Evolutionary conservation across 2,888 invertebrate species (phyloP).

Genomic region (Heterodera filipjevi): DNA sequence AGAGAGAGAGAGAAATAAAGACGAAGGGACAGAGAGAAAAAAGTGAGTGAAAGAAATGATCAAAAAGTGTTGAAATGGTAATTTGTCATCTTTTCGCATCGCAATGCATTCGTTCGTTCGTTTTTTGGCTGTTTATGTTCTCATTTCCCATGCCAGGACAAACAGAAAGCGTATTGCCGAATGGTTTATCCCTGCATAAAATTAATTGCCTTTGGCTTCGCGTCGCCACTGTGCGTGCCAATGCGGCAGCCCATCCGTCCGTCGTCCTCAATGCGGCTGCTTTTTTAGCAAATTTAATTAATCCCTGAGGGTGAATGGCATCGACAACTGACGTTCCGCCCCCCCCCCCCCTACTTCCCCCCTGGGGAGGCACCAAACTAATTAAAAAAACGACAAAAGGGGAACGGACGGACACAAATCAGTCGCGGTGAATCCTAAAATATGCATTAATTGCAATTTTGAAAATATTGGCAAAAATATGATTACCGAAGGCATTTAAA

Average conservation of each 20-base stretch:
- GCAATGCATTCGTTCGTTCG: background rate
- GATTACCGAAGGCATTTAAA: background rate
- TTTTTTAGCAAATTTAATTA: background rate
- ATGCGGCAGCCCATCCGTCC: background rate
- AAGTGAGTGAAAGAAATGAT: background rate
- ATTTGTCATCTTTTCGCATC: background rate
- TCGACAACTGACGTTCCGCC: too few species aligned
- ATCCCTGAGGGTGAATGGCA: background rate
- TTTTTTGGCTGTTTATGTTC: background rate
- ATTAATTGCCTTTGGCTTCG: background rate
- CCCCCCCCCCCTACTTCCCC: too few species aligned
- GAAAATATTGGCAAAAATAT: background rate
- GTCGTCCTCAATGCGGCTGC: background rate
- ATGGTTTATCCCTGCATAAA: background rate
- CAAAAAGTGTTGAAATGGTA: background rate
- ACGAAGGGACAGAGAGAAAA: background rate
- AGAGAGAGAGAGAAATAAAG: background rate
- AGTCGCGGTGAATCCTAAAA: background rate
- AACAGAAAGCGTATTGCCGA: background rate
- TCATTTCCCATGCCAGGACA: background rate
- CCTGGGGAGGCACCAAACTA: background rate
- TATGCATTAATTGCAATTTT: background rate
- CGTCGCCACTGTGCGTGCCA: background rate
- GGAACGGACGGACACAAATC: background rate
- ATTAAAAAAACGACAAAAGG: background rate